Evolutionary conservation across 1,140 invertebrate genomes (phyloP).

Genomic region (Penaeus indicus): DNA sequence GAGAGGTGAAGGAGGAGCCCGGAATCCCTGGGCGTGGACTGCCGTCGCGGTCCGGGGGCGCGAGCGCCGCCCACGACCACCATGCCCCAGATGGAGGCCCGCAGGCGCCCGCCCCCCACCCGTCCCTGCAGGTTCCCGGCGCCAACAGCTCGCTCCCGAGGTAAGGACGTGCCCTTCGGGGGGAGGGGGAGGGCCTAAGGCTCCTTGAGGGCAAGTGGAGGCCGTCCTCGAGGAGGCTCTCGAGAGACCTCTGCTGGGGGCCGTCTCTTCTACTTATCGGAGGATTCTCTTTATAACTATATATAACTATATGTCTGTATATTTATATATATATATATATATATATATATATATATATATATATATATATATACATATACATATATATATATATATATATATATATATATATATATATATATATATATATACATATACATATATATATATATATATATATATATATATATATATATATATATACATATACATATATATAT

Average conservation of each 20-base stretch:
- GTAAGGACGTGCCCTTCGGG: constrained; percentile 5
- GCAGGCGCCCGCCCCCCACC: constrained; percentile 1
- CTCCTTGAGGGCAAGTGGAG: neutral
- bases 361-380: too few relatives aligned
- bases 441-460: neutral
- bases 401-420: neutral
- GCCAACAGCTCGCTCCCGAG: constrained; percentile 41
- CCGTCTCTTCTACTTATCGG: too few relatives aligned
- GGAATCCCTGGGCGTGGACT: neutral
- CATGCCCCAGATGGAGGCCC: constrained; percentile 25
- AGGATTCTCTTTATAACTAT: too few relatives aligned
- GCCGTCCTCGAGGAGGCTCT: too few relatives aligned
- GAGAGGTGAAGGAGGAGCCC: constrained; percentile 63
- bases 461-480: neutral
- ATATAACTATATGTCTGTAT: too few relatives aligned
- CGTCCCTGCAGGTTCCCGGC: constrained; percentile 51
- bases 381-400: too few relatives aligned
- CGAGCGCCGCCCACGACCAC: neutral
- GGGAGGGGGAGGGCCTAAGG: too few relatives aligned
- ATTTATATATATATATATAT: too few relatives aligned
- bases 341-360: too few relatives aligned
- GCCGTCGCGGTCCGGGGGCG: constrained; percentile 1
- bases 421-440: too few relatives aligned
- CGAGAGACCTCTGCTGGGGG: too few relatives aligned
- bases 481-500: constrained; percentile 8